Conservation (phyloP, 2,113 vertebrate species). For the Ammodytes dubius region DNA sequence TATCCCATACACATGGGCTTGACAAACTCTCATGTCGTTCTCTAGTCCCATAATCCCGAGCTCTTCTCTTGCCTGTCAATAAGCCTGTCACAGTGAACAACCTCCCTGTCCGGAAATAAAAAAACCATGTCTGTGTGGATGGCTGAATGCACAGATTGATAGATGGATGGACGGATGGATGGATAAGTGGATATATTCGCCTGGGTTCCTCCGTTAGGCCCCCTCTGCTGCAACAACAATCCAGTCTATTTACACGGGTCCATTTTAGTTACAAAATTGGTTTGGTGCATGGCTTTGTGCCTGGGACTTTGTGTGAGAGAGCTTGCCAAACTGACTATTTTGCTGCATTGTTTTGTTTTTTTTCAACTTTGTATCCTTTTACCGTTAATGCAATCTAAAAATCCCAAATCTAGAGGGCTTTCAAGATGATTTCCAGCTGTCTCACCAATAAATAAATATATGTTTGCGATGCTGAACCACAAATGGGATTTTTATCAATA, state of each 20-base stretch:
- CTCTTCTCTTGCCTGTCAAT: conserved; percentile 60
- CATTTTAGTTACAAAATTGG: conserved; percentile 59
- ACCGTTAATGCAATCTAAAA: conserved; percentile 32
- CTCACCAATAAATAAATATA: conserved; percentile 30
- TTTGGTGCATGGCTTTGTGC: conserved; percentile 33
- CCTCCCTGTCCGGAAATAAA: conserved; percentile 52
- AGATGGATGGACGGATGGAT: conserved; percentile 39
- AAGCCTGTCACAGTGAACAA: conserved; percentile 59
- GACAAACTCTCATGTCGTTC: conserved; percentile 52
- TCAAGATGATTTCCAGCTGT: not conserved
- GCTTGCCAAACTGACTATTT: conserved; percentile 40
- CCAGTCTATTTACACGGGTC: conserved; percentile 59
- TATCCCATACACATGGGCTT: conserved; percentile 41
- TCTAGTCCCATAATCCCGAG: conserved; percentile 44
- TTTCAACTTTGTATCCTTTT: conserved; percentile 39
- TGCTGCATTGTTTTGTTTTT: conserved; percentile 31
- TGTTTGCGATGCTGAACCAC: conserved; percentile 1
- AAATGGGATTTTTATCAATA: conserved; percentile 51
- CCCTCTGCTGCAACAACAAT: conserved; percentile 47
- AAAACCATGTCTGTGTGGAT: conserved; percentile 32
- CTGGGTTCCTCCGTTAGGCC: conserved; percentile 16
- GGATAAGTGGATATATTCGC: conserved; percentile 56
- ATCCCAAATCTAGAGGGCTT: conserved; percentile 32
- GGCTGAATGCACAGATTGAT: conserved; percentile 38
- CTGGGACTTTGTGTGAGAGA: conserved; percentile 33